Conservation (phyloP, 2,113 vertebrate species). For the Balaeniceps rex region DNA sequence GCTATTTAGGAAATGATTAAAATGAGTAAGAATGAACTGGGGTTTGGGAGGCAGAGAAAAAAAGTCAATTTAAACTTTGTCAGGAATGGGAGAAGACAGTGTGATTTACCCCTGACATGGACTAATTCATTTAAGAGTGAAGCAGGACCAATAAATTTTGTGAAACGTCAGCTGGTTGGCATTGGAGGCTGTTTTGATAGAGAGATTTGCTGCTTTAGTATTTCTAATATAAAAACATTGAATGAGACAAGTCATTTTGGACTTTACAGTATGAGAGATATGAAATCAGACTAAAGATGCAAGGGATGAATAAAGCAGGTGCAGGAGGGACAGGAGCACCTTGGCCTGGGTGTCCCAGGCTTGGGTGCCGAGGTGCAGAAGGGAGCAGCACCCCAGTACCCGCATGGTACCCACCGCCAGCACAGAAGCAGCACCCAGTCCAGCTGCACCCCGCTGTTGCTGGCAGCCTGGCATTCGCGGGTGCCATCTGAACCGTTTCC, state of each 20-base stretch:
- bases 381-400: neutral
- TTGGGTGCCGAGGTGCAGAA: accelerated
- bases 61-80: neutral
- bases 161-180: neutral
- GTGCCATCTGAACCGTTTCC: neutral
- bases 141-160: neutral
- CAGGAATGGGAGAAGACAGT: neutral
- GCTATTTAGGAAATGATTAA: neutral
- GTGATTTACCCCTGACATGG: neutral
- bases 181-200: neutral
- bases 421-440: neutral
- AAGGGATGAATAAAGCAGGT: neutral
- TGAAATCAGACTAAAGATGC: neutral
- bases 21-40: neutral
- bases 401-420: accelerated
- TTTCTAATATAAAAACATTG: neutral
- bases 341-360: neutral
- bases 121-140: neutral
- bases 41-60: neutral
- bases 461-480: accelerated
- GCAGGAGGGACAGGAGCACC: neutral
- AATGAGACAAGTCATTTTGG: neutral
- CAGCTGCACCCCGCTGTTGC: neutral
- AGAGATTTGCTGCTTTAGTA: neutral
- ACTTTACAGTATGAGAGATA: neutral